Base-by-base conservation (phyloP, 2,888 invertebrate species). In the Nebria salina region DNA sequence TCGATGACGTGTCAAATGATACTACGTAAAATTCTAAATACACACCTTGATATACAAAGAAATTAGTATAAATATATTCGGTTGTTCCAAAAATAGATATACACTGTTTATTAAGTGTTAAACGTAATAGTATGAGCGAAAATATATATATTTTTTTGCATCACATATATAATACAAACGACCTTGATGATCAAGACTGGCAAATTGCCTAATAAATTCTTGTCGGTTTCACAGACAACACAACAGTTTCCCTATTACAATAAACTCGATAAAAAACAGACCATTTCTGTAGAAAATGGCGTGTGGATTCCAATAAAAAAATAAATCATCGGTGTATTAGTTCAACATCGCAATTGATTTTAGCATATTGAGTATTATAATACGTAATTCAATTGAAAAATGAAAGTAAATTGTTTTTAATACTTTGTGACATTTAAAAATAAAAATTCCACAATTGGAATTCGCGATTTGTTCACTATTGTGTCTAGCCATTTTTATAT, bases 181-280 rank as follows among this genome's bases (percentile, higher is more conserved):
- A 54, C 54, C 54, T 54, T 54, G 54, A 13, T 54, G 54, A 13
- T 54, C 54, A 54, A 54, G 54, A 54, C 54, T 54, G 54, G 54
- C 54, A 54, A 54, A 54, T 54, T 54, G 54, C 54, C 54, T 54
- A 54, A 54, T 54, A 54, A 54, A 54, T 54, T 54, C 54, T 7
- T 54, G 54, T 54, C 54, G 54, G 54, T 54, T 54, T 54, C 54
- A 54, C 54, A 54, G 54, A 54, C 54, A 54, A 54, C 54, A 54
- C 54, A 54, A 54, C 54, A 11, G 8, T 54, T 54, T 54, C 54
- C 54, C 13, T 54, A 54, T 54, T 54, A 54, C 3, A 54, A 54
- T 54, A 54, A 54, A 54, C 54, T 54, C 54, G 7, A 54, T 54
- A 54, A 54, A 54, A 54, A 54, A 54, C 54, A 34, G 34, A 34